A percentile compares a stretch with the other conserved stretches of the same genome.
These are phyloP conservation scores for Halocynthia aurantium DNA, from an alignment of 23 tunicate genomes.

Conservation along the genomic window DNA sequence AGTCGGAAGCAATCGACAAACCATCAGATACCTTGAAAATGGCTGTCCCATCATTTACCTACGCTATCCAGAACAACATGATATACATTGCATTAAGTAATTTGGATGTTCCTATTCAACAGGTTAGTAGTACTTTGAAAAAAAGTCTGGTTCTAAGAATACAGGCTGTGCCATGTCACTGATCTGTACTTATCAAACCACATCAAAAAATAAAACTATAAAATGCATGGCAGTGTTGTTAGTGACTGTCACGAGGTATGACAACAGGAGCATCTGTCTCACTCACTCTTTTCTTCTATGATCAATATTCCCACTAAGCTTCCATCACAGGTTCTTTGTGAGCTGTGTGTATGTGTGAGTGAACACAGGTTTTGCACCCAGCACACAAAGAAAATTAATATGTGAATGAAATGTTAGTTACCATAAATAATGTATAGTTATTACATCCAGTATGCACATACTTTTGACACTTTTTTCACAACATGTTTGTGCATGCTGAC, in stretches of 20 bases:
- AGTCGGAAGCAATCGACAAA: slow-evolving; percentile 20
- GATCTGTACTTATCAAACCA: not conserved
- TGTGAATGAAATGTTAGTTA: no score
- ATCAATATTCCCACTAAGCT: no score
- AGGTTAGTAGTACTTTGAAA: slow-evolving; percentile 11
- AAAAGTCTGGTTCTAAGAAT: no score
- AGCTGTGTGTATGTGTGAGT: not conserved
- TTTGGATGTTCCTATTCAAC: slow-evolving; percentile 53
- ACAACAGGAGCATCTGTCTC: not conserved
- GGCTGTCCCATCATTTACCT: slow-evolving; percentile 42
- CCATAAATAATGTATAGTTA: no score
- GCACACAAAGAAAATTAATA: no score
- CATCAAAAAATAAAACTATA: not conserved
- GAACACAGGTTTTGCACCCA: not conserved
- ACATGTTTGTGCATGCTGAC: no score
- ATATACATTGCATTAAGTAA: slow-evolving; percentile 34
- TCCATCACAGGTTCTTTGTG: not conserved
- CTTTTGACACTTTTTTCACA: no score
- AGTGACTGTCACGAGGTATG: no score
- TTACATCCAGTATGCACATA: no score
- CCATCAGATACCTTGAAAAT: slow-evolving; percentile 26
- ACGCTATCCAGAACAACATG: slow-evolving; percentile 60
- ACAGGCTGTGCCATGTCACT: no score
- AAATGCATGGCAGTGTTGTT: no score
- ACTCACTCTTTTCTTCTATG: not conserved